phyloP scores from a whole-genome alignment of 2,113 vertebrate species.

The Oryzias melastigma region DNA sequence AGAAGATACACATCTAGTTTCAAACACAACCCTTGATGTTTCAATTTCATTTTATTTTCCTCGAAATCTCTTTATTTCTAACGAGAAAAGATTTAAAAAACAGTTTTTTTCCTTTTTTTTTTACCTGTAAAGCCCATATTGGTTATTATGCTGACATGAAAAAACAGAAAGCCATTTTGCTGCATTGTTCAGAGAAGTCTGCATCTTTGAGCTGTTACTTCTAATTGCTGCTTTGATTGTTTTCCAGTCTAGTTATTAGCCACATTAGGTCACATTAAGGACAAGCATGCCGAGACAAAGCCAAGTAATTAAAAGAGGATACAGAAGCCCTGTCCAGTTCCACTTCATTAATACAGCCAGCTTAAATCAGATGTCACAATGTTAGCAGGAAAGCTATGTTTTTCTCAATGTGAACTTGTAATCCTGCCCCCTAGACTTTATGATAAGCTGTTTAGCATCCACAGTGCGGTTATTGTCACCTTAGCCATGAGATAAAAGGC shows the following conservation, averaged over 20 bases:
- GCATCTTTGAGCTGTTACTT: conserved; percentile 53
- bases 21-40: conserved; percentile 38
- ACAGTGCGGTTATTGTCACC: conserved; percentile 74
- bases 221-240: conserved; percentile 74
- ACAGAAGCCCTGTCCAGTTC: conserved; percentile 47
- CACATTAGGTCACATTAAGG: conserved; percentile 77
- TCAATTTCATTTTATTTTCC: conserved; percentile 13
- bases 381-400: conserved; percentile 62
- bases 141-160: conserved; percentile 4
- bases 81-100: conserved; percentile 22
- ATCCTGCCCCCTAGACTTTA: conserved; percentile 54
- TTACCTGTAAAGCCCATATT: conserved; percentile 4
- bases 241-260: conserved; percentile 68
- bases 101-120: conserved; percentile 1
- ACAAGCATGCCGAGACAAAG: conserved; percentile 66
- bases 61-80: conserved; percentile 27
- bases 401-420: conserved; percentile 78
- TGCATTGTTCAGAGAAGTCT: conserved; percentile 43
- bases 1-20: conserved; percentile 41
- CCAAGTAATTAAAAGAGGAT: conserved; percentile 70
- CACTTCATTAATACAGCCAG: conserved; percentile 71
- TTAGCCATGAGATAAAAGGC: conserved; percentile 66
- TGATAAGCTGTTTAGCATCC: conserved; percentile 74
- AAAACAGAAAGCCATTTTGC: conserved; percentile 21
- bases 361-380: conserved; percentile 70